These are phyloP conservation scores for Acleris cristana DNA, from an alignment of 2,888 invertebrate genomes.

Conservation along the genomic window DNA sequence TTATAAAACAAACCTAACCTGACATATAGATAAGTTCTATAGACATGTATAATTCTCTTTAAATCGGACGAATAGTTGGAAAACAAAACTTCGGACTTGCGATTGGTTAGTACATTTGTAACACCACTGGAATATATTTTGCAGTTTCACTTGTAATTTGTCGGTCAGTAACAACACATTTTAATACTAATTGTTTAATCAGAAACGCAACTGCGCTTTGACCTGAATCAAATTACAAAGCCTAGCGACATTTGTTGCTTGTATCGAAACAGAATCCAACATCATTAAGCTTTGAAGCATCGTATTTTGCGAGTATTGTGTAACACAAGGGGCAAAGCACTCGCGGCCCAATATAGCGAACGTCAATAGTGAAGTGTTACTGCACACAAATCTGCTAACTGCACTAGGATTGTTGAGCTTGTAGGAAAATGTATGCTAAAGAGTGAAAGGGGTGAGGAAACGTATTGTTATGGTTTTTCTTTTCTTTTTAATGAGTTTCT, in stretches of 20 bases:
- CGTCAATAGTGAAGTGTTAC: constrained; percentile 33
- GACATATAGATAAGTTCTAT: no score
- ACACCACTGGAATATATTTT: no score
- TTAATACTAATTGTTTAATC: no score
- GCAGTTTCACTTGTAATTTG: no score
- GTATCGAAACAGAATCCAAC: constrained; percentile 16
- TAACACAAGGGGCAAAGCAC: constrained; percentile 17
- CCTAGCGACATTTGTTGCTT: background rate
- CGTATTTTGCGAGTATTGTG: constrained; percentile 26
- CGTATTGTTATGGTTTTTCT: no score
- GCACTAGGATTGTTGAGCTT: constrained; percentile 8
- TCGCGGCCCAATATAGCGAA: constrained; percentile 17
- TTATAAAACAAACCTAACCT: no score
- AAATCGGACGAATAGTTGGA: no score
- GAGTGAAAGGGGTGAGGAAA: background rate
- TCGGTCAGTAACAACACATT: no score
- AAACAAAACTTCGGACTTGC: no score
- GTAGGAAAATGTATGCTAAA: background rate
- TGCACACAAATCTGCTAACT: constrained; percentile 13
- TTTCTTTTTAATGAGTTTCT: background rate
- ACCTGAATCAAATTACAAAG: constrained; percentile 19
- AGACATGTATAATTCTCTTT: no score
- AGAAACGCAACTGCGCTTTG: no score
- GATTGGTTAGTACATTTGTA: no score
- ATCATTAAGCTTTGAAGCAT: constrained; percentile 17